Evolutionary conservation across 2,888 invertebrate species (phyloP).

Genomic region (Rhodophaea formosa): DNA sequence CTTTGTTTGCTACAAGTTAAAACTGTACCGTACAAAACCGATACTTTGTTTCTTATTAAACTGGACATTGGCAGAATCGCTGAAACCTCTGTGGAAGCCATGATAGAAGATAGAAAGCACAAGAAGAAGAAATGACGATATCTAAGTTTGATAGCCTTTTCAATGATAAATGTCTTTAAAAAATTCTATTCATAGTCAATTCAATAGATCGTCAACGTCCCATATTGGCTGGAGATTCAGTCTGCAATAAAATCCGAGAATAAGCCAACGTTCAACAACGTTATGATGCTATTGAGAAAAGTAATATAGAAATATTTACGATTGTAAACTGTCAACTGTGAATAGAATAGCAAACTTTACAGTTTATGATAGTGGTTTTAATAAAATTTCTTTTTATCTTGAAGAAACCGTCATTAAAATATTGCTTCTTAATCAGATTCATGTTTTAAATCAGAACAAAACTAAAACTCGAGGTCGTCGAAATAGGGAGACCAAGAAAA

Average conservation of each 20-base stretch:
- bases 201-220: slow-evolving; percentile 13
- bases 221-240: slow-evolving; percentile 8
- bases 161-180: not conserved
- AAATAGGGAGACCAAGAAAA: no score
- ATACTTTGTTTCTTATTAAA: no score
- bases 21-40: no score
- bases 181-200: slow-evolving; percentile 6
- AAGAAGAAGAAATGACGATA: not conserved
- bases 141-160: not conserved
- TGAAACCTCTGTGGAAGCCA: no score
- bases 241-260: slow-evolving; percentile 7
- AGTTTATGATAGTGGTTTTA: not conserved
- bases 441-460: no score
- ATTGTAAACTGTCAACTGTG: slow-evolving; percentile 2
- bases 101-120: no score
- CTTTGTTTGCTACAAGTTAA: no score
- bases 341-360: not conserved
- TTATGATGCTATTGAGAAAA: slow-evolving; percentile 13
- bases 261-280: not conserved
- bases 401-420: no score
- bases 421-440: no score
- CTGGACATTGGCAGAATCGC: no score
- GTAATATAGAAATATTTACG: slow-evolving; percentile 11
- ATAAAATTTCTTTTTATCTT: not conserved
- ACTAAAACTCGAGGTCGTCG: no score